Percentiles rank a stretch among this genome's conserved stretches.
Evolutionary conservation across 2,888 invertebrate genomes (phyloP).

Genomic region (Emesis russula): DNA sequence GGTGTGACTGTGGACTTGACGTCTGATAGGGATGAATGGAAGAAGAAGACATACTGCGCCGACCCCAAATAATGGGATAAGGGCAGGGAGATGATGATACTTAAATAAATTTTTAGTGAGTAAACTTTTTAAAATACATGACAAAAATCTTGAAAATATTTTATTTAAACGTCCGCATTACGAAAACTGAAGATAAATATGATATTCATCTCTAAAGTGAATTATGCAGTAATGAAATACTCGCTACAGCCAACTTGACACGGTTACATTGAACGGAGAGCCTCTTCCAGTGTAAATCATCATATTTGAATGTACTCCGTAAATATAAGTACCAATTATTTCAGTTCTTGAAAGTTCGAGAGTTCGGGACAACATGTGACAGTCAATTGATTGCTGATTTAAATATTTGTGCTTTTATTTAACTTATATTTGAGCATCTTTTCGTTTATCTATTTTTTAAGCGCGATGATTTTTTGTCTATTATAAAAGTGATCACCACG

Average conservation of each 20-base stretch:
- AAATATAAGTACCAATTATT: slow-evolving; percentile 12
- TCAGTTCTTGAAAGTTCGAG: slow-evolving; percentile 6
- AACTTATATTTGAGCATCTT: no score
- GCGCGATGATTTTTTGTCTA: no score
- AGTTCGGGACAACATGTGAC: background rate
- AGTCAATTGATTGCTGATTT: background rate
- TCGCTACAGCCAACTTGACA: slow-evolving; percentile 25
- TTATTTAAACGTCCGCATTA: slow-evolving; percentile 13
- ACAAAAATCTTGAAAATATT: background rate
- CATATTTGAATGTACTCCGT: slow-evolving; percentile 21
- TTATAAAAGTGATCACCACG: no score
- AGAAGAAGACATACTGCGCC: no score
- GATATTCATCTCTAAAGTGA: slow-evolving; percentile 37
- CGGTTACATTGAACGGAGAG: slow-evolving; percentile 27
- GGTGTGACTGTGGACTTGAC: no score
- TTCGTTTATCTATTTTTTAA: no score
- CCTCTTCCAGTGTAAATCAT: slow-evolving; percentile 22
- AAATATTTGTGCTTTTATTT: slow-evolving; percentile 2
- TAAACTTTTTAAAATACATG: background rate
- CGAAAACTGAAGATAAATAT: slow-evolving; percentile 8
- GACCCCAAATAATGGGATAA: no score
- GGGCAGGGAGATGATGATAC: no score
- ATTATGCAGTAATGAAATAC: slow-evolving; percentile 37
- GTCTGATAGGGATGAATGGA: no score
- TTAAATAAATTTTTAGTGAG: background rate